Conservation (phyloP, 2,113 vertebrate species). For the Leptobrachium leishanense region DNA sequence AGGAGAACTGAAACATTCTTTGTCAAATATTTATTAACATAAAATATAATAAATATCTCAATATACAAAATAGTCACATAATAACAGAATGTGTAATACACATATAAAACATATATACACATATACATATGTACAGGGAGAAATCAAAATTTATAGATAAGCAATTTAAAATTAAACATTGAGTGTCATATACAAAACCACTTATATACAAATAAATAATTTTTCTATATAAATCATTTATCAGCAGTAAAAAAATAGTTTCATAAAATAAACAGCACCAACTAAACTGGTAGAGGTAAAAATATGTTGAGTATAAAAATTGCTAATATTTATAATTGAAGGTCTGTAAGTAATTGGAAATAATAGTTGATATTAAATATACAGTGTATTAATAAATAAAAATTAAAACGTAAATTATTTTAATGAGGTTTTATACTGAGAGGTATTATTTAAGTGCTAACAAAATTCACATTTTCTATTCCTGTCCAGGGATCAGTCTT, state of each 20-base stretch:
- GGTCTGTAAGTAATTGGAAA: no score
- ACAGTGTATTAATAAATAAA: no score
- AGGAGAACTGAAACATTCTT: neutral
- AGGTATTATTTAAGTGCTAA: no score
- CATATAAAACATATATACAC: neutral
- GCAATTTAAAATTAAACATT: neutral
- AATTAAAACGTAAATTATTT: no score
- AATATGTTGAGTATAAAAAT: neutral
- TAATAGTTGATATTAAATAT: no score
- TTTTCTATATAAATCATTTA: constrained; percentile 13
- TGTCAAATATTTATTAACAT: neutral
- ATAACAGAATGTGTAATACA: neutral
- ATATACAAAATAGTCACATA: constrained; percentile 13
- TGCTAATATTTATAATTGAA: no score
- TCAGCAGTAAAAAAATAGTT: constrained; percentile 1
- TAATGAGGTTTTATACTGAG: no score
- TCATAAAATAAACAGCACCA: neutral
- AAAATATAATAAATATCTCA: constrained; percentile 32
- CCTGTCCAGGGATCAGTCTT: no score
- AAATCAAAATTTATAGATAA: neutral
- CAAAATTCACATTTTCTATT: no score
- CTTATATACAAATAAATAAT: constrained; percentile 23
- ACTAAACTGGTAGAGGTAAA: neutral
- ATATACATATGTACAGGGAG: neutral
- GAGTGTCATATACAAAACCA: neutral